Evolutionary conservation across 2,888 invertebrate species (phyloP), one percentile per base, ranked within the genome.

Genomic region (Torymus tubicola): DNA sequence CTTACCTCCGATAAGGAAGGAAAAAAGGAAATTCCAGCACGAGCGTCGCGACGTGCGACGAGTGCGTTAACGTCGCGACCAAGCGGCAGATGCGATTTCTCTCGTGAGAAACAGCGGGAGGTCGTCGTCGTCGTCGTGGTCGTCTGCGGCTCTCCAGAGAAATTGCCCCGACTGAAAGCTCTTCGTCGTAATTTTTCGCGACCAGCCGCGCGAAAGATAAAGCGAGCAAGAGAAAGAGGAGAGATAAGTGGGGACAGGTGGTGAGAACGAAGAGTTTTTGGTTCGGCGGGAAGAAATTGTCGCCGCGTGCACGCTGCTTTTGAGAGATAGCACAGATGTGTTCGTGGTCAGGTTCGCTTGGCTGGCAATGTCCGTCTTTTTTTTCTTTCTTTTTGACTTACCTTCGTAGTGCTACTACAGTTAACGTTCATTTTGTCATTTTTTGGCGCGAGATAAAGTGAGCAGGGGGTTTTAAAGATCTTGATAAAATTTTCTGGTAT

Each of bases 151-250:
- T 16, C 18, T 16, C 60, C 60, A 18, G 14, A n/a, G 64, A 64
- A 64, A 64, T 64, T 64, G 64, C 64, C 60, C 18, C 64, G 64
- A 64, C 64, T 64, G 64, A 64, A 64, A 64, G 64, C 64, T 63
- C 14, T 64, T 14, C 64, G 42, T n/a, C 64, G 42, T 64, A 64
- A 64, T 64, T 64, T 64, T 64, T 64, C 64, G 42, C 11, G 14
- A 42, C 14, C 42, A 42, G 42, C 42, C 42, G 42, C 42, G 31
- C n/a, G 42, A 64, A 16, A 64, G n/a, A n/a, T 11, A n/a, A 42
- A 64, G 14, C 21, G 42, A 64, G n/a, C 10, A 16, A 16, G 14
- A 64, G 42, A 42, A 42, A 14, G 14, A 14, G 14, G 64, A 64
- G 42, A 64, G 50, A 42, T 64, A 42, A 64, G 64, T 64, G 31